phyloP scores from a whole-genome alignment of 2,797 vertebrate species.

The Miichthys miiuy region DNA sequence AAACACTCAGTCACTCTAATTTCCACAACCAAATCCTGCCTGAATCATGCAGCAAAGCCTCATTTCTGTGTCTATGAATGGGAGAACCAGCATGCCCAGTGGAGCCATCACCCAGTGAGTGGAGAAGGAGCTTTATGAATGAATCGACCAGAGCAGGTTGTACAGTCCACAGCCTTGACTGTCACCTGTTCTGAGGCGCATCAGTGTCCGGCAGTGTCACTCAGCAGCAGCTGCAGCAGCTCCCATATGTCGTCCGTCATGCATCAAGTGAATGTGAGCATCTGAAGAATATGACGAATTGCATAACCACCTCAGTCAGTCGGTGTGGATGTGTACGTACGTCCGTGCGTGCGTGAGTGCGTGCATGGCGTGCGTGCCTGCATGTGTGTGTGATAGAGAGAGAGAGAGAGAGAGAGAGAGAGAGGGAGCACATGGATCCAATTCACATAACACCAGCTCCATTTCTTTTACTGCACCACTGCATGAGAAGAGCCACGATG shows the following conservation, averaged over 20 bases:
- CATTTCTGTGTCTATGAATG: conserved; percentile 69
- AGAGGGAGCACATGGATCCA: conserved; percentile 71
- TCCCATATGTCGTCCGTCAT: conserved; percentile 43
- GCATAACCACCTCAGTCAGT: conserved; percentile 72
- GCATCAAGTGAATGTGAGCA: conserved; percentile 53
- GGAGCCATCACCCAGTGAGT: conserved; percentile 64
- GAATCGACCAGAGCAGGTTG: conserved; percentile 68
- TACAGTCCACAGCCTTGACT: conserved; percentile 22
- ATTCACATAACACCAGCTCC: conserved; percentile 71
- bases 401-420: conserved; percentile 29
- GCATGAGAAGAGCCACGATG: conserved; percentile 58
- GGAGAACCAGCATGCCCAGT: conserved; percentile 61
- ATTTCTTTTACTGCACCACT: conserved; percentile 77
- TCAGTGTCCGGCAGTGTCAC: conserved; percentile 11
- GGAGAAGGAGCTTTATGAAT: conserved; percentile 81
- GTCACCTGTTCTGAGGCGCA: conserved; percentile 57
- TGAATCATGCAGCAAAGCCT: conserved; percentile 56
- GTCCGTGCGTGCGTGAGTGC: conserved; percentile 28
- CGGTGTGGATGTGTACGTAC: conserved; percentile 45
- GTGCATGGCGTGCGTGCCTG: conserved; percentile 33
- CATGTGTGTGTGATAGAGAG: conserved; percentile 17
- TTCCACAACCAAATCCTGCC: conserved; percentile 39
- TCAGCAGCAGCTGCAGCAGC: conserved; percentile 31
- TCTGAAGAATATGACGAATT: conserved; percentile 76
- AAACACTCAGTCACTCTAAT: conserved; percentile 37